Base-by-base conservation (phyloP, 1,140 invertebrate genomes). In the Bicyclus anynana region DNA sequence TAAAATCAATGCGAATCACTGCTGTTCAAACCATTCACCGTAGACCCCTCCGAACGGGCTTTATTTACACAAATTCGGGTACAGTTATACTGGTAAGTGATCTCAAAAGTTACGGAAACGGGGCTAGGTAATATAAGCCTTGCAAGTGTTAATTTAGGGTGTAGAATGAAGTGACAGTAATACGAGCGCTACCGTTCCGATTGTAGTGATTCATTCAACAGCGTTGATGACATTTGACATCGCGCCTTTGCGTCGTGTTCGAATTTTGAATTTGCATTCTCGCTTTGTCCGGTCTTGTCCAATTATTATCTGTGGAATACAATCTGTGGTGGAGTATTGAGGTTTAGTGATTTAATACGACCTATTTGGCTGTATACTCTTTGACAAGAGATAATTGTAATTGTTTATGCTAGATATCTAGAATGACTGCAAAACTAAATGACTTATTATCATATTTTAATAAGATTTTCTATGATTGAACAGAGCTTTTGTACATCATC, bases 1-100 rank as follows among this genome's bases (percentile, higher is more conserved):
- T 72, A 84, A 84, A 87, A 87, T 87, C 84, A 78, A 87, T 87
- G 65, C 59, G 65, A 83, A 80, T 81, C 80, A 81, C 69, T 65
- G 66, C 62, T 54, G 59, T 56, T 49, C 18, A 49, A 44, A 56
- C 77, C 62, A 74, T 18, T 65, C 54, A 60, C 59, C 46, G 54
- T 0, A 59, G 77, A 75, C 21, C 69, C 69, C 27, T 53, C 59
- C 58, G 54, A 23, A 40, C 48, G 53, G 44, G 47, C 23, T 27
- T 53, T 53, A 53, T 21, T 33, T 46, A 48, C 58, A 59, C 38
- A 48, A 63, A 49, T 26, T 16, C 47, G 65, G 64, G 18, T 72
- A 73, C 56, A 51, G 5, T 53, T 67, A 77, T 27, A 59, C 53
- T 76, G 62, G 74, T 27, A 37, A 33, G 42, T 69, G 38, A 51